Base-by-base conservation (phyloP, 1,140 invertebrate genomes). In the Mya arenaria region DNA sequence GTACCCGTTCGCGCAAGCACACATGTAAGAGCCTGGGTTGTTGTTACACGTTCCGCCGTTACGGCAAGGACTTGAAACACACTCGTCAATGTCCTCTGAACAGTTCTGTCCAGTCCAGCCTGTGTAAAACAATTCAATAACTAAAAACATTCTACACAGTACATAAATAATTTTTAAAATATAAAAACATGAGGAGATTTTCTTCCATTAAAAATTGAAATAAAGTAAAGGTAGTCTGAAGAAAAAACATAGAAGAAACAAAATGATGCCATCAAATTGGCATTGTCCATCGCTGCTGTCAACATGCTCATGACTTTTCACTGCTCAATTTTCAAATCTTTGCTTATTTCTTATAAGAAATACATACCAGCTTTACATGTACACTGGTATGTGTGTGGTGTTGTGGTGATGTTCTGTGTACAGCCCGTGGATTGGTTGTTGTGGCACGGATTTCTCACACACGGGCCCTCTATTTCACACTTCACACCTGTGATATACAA, bases 11-110 rank as follows among this genome's bases (percentile, higher is more conserved):
- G 36, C 55, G 71, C 83, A 84, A 5, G n/a, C 32, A 84, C 83
- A 84, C 13, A 5, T 55, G 69, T 66, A 84, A 3, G 39, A 52
- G 15, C 83, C 83, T 30, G 34, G 28, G 17, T 10, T 74, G 63
- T 84, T 84, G 1, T 39, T 23, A 62, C 83, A 84, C 1, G 75
- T 75, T 25, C 48, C 84, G 1, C 88, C 87, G 73, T 90, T 87
- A 34, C 71, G 79, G 44, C 91, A 91, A 30, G 75, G 63, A 1
- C 63, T 56, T 23, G 69, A 4, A 0, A 25, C 69, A 82, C 92
- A 92, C 65, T 92, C 91, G 66, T 92, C 84, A 23, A 92, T 83
- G 55, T 91, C 86, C 8, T 73, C 66, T 32, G 87, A 74, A 84
- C 91, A 92, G 28, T 65, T 75, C 28, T 65, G 34, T 17, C 90